phyloP scores from a whole-genome alignment of 2,888 invertebrate species.

The Tipula vernalis region DNA sequence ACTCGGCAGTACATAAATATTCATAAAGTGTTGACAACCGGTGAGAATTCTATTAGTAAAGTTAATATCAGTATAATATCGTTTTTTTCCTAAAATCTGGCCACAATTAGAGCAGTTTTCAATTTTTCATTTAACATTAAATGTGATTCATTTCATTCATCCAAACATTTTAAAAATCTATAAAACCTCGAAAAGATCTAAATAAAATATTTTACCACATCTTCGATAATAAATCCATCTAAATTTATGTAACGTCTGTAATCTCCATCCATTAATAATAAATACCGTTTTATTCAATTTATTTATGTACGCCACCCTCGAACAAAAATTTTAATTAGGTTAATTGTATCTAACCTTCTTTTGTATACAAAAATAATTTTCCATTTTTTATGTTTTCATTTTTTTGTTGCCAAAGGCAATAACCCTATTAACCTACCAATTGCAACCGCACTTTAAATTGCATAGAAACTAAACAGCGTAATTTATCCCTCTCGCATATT shows the following conservation, averaged over 20 bases:
- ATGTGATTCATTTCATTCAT: too few relatives aligned
- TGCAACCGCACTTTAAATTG: constrained; percentile 4
- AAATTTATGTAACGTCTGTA: neutral
- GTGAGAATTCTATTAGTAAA: too few relatives aligned
- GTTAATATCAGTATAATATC: too few relatives aligned
- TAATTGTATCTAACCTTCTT: neutral
- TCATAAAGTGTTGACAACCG: too few relatives aligned
- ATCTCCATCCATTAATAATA: neutral
- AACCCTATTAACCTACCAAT: neutral
- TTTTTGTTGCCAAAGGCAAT: neutral
- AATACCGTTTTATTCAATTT: neutral
- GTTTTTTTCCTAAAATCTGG: too few relatives aligned
- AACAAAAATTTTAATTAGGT: neutral
- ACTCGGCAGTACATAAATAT: too few relatives aligned
- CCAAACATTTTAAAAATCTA: neutral
- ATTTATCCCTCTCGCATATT: neutral
- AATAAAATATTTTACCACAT: neutral
- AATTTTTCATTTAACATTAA: too few relatives aligned
- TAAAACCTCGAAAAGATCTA: neutral
- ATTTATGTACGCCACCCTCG: neutral
- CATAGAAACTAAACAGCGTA: neutral
- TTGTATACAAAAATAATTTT: neutral
- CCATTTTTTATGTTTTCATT: neutral
- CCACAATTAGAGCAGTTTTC: too few relatives aligned
- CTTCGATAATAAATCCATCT: neutral